A percentile compares a stretch with the other conserved stretches of the same genome.
Evolutionary conservation across 1,140 invertebrate species (phyloP).

Genomic region (Pomphorhynchus laevis): DNA sequence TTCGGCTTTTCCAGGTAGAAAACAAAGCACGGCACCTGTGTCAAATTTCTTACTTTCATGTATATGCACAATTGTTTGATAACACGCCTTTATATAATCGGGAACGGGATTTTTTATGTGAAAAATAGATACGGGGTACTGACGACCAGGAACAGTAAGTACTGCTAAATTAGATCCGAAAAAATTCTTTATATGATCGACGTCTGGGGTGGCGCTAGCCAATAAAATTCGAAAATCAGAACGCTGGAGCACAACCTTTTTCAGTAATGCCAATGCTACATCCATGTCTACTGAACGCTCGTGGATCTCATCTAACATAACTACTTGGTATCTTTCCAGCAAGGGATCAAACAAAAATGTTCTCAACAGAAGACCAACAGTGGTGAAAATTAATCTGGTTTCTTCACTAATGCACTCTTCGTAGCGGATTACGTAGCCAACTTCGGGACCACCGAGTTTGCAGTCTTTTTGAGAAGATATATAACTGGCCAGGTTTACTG

Average conservation of each 20-base stretch:
- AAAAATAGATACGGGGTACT: slow-evolving; percentile 48
- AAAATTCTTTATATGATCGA: slow-evolving; percentile 26
- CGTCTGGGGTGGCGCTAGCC: slow-evolving; percentile 72
- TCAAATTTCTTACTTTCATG: slow-evolving; percentile 39
- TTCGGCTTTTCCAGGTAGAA: slow-evolving; percentile 38
- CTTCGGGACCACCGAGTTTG: slow-evolving; percentile 35
- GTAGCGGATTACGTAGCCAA: slow-evolving; percentile 70
- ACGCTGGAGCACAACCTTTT: slow-evolving; percentile 55
- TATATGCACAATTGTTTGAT: slow-evolving; percentile 54
- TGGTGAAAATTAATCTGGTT: slow-evolving; percentile 51
- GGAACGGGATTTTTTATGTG: slow-evolving; percentile 47
- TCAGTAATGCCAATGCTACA: slow-evolving; percentile 57
- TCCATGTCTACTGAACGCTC: slow-evolving; percentile 65
- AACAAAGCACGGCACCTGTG: too few species aligned
- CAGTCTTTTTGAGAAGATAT: slow-evolving; percentile 54
- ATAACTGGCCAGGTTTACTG: slow-evolving; percentile 42
- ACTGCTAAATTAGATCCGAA: slow-evolving; percentile 31
- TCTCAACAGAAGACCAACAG: slow-evolving; percentile 58
- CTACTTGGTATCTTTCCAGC: slow-evolving; percentile 42
- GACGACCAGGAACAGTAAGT: slow-evolving; percentile 47
- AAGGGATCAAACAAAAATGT: slow-evolving; percentile 79
- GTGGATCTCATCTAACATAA: slow-evolving; percentile 81
- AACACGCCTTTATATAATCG: slow-evolving; percentile 48
- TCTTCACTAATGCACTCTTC: slow-evolving; percentile 31
- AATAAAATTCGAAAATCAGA: slow-evolving; percentile 45